A percentile compares a stretch with the other conserved stretches of the same genome.
Evolutionary conservation across 2,888 invertebrate genomes (phyloP).

Genomic region (Lochmaea crataegi): DNA sequence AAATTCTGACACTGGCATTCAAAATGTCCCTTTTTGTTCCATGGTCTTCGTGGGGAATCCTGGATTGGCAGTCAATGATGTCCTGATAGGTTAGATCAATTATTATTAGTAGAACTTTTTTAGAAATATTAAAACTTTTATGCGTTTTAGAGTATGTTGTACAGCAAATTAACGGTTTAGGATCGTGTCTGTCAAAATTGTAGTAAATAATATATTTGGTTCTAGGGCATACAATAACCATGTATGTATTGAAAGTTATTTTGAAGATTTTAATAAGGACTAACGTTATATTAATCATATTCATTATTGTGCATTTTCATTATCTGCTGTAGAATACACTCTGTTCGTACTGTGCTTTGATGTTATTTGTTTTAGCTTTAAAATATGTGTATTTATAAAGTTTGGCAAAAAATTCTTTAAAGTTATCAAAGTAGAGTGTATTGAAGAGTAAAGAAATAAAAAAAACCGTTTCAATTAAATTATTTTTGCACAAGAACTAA

Average conservation of each 20-base stretch:
- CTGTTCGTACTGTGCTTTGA: not conserved
- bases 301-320: not conserved
- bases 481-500: not conserved
- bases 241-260: not conserved
- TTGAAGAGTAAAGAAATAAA: too few relatives aligned
- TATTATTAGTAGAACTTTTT: conserved; percentile 52
- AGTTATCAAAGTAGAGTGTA: too few relatives aligned
- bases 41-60: conserved; percentile 56
- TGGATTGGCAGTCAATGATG: conserved; percentile 65
- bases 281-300: too few relatives aligned
- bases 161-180: conserved; percentile 3
- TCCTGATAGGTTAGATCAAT: conserved; percentile 65
- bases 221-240: not conserved
- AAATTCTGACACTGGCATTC: conserved; percentile 21
- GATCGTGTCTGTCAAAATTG: not conserved
- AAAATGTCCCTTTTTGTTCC: conserved; percentile 57
- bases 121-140: conserved; percentile 21
- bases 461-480: not conserved
- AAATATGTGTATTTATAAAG: not conserved
- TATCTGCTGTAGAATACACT: conserved; percentile 15
- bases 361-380: not conserved
- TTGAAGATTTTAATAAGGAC: too few relatives aligned
- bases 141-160: conserved; percentile 35
- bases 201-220: not conserved
- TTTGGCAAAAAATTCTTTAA: not conserved